A percentile compares a stretch with the other conserved stretches of the same genome.
These are phyloP conservation scores for Nautilus pompilius DNA, from an alignment of 1,140 invertebrate species.

Conservation along the genomic window DNA sequence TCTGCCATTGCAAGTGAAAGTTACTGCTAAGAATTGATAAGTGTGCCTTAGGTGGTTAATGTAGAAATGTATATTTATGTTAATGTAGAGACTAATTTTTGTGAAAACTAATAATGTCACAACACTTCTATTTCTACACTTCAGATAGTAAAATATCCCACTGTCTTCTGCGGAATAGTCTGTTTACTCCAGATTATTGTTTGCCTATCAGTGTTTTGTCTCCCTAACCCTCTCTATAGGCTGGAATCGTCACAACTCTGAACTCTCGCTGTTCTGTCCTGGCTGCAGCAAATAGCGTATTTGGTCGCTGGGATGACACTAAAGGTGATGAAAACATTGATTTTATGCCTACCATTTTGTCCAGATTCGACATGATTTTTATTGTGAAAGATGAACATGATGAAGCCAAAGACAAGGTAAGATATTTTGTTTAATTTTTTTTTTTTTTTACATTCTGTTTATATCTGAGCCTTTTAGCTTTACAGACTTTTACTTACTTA, in stretches of 20 bases:
- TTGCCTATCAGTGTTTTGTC: too few relatives aligned
- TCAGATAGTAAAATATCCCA: too few relatives aligned
- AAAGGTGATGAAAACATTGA: constrained; percentile 97
- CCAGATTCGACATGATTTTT: constrained; percentile 99
- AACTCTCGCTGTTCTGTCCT: constrained; percentile 98
- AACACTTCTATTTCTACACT: too few relatives aligned
- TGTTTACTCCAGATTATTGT: too few relatives aligned
- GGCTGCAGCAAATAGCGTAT: constrained; percentile 97
- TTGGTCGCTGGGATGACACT: constrained; percentile 97
- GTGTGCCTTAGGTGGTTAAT: too few relatives aligned
- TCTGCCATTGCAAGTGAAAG: too few relatives aligned
- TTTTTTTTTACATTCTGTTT: neutral
- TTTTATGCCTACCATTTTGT: constrained; percentile 99
- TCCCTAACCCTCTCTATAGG: constrained; percentile 57
- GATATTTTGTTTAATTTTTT: constrained; percentile 11
- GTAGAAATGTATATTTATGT: too few relatives aligned
- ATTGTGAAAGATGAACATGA: constrained; percentile 98
- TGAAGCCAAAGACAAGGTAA: constrained; percentile 79
- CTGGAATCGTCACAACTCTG: constrained; percentile 97
- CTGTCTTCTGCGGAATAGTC: too few relatives aligned
- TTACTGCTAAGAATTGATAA: too few relatives aligned
- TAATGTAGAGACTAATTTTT: too few relatives aligned
- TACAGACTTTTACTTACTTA: neutral
- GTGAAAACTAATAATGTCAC: too few relatives aligned
- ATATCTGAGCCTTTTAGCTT: neutral